Conservation (phyloP, 2,797 vertebrate species). For the Dallia pectoralis region DNA sequence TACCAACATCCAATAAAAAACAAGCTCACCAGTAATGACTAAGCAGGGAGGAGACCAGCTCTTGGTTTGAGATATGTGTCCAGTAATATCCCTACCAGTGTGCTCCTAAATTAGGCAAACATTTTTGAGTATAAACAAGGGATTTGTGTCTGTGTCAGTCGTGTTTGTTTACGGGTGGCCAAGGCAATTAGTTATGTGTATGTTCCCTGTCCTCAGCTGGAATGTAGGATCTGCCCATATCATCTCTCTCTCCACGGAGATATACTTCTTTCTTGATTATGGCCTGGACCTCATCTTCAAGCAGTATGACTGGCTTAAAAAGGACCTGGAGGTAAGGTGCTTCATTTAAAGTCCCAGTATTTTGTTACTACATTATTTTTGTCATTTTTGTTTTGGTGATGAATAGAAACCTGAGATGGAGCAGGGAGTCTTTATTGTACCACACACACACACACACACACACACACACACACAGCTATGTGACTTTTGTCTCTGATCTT, state of each 20-base stretch:
- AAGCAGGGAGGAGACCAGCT: too few relatives aligned
- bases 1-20: too few relatives aligned
- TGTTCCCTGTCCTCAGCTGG: constrained; percentile 75
- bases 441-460: too few relatives aligned
- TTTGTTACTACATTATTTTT: neutral
- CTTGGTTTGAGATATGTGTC: neutral
- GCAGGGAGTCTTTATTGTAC: neutral
- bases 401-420: neutral
- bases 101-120: neutral
- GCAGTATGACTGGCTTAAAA: constrained; percentile 83
- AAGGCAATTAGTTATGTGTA: constrained; percentile 40
- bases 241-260: constrained; percentile 88
- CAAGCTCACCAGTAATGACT: too few relatives aligned
- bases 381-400: neutral
- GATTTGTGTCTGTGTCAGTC: constrained; percentile 22
- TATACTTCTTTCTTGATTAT: constrained; percentile 83
- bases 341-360: neutral
- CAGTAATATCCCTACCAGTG: neutral
- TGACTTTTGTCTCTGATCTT: neutral
- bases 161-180: constrained; percentile 30
- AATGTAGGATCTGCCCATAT: constrained; percentile 84
- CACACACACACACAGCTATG: neutral
- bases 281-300: constrained; percentile 79
- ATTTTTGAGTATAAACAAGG: constrained; percentile 20
- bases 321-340: constrained; percentile 79